phyloP scores from a whole-genome alignment of 2,888 invertebrate genomes.

The Caenorhabditis sp. region DNA sequence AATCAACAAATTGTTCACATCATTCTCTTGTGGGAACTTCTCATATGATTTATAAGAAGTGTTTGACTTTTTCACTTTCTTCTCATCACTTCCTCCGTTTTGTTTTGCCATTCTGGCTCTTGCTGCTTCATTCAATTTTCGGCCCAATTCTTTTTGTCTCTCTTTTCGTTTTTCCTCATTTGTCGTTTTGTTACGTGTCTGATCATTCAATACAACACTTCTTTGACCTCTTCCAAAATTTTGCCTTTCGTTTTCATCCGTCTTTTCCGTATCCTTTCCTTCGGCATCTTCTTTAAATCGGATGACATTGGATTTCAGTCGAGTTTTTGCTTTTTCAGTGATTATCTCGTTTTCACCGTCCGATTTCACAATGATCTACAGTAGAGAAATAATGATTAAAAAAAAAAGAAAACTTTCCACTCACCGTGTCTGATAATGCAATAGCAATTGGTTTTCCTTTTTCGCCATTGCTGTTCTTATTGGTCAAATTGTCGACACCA shows the following conservation, averaged over 20 bases:
- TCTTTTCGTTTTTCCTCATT: conserved; percentile 95
- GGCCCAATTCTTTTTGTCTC: conserved; percentile 92
- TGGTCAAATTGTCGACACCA: conserved; percentile 85
- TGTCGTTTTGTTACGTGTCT: conserved; percentile 79
- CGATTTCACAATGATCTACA: conserved; percentile 42
- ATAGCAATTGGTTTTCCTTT: conserved; percentile 85
- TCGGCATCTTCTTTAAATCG: conserved; percentile 48
- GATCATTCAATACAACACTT: conserved; percentile 68
- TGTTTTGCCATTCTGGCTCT: conserved; percentile 89
- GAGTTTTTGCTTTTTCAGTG: conserved; percentile 80
- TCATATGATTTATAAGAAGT: conserved; percentile 90
- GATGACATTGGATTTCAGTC: conserved; percentile 56
- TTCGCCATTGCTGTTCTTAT: conserved; percentile 85
- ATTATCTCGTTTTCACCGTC: conserved; percentile 72
- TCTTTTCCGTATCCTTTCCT: conserved; percentile 73
- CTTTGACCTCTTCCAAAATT: conserved; percentile 67
- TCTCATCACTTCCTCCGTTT: conserved; percentile 60
- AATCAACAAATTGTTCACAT: conserved; percentile 89
- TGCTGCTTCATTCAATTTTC: conserved; percentile 88
- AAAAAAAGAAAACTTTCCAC: no score
- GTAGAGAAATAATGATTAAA: no score
- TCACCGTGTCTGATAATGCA: conserved; percentile 94
- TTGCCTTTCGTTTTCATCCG: conserved; percentile 78
- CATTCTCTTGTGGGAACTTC: conserved; percentile 93
- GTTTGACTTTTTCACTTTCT: conserved; percentile 80